Evolutionary conservation across 2,113 vertebrate genomes (phyloP).

Genomic region (Atlantisia rogersi): DNA sequence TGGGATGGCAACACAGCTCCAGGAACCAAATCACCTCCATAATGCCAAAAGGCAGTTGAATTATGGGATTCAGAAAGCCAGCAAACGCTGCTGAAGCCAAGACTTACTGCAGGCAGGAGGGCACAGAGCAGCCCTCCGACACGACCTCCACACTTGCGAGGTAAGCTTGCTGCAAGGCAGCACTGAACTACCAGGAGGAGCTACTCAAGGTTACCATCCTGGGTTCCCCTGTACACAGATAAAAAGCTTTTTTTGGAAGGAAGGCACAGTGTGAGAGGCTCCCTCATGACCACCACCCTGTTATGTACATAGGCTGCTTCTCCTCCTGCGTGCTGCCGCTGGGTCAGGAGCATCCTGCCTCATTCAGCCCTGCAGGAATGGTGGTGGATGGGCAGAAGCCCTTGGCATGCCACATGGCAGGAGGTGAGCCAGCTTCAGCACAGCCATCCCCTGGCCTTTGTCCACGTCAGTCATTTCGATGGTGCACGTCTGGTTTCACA

Average conservation of each 20-base stretch:
- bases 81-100: background rate
- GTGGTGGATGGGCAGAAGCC: background rate
- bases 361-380: rapidly evolving
- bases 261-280: background rate
- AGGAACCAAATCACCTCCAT: background rate
- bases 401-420: background rate
- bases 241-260: background rate
- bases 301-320: background rate
- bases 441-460: background rate
- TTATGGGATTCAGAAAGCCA: background rate
- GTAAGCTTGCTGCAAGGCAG: background rate
- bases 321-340: background rate
- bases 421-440: background rate
- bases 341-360: background rate
- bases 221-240: rapidly evolving
- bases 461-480: background rate
- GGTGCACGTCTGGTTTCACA: conserved; percentile 34
- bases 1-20: background rate
- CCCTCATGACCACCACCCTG: background rate
- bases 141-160: background rate
- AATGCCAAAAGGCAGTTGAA: background rate
- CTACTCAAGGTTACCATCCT: background rate
- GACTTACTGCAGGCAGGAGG: background rate
- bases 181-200: background rate
- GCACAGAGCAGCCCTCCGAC: background rate